phyloP scores from a whole-genome alignment of 2,113 vertebrate species.

The Eretmochelys imbricata region DNA sequence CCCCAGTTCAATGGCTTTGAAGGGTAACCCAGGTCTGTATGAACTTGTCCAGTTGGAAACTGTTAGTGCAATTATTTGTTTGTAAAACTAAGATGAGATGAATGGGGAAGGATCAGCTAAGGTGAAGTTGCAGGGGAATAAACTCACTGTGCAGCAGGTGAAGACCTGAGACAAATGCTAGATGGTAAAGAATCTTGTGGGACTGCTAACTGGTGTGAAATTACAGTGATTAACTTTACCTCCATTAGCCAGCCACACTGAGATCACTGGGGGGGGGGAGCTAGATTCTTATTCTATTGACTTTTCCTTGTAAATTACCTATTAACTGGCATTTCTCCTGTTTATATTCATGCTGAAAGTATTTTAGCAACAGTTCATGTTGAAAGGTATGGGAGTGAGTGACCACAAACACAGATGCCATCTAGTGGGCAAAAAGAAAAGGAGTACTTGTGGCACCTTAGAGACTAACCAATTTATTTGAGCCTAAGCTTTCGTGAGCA shows the following conservation, averaged over 20 bases:
- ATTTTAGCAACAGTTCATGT: fast-evolving
- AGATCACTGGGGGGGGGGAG: fast-evolving
- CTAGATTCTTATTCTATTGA: fast-evolving
- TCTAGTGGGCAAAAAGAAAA: background rate
- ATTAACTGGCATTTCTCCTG: background rate
- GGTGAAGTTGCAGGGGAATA: fast-evolving
- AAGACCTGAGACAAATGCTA: background rate
- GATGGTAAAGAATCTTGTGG: background rate
- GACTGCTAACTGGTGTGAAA: background rate
- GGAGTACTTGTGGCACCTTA: too few species aligned
- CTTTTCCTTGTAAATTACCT: background rate
- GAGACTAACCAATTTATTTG: too few species aligned
- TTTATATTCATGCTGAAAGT: background rate
- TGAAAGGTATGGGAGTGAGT: background rate
- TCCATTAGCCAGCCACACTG: fast-evolving
- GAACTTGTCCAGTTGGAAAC: background rate
- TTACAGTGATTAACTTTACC: fast-evolving
- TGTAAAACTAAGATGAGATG: background rate
- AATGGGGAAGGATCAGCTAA: background rate
- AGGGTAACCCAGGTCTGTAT: background rate
- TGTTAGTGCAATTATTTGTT: fast-evolving
- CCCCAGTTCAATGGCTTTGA: background rate
- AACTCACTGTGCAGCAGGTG: fast-evolving
- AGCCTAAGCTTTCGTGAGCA: too few species aligned
- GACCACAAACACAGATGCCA: constrained; percentile 6